Conservation (phyloP, 2,113 vertebrate genomes). For the Scatophagus argus region DNA sequence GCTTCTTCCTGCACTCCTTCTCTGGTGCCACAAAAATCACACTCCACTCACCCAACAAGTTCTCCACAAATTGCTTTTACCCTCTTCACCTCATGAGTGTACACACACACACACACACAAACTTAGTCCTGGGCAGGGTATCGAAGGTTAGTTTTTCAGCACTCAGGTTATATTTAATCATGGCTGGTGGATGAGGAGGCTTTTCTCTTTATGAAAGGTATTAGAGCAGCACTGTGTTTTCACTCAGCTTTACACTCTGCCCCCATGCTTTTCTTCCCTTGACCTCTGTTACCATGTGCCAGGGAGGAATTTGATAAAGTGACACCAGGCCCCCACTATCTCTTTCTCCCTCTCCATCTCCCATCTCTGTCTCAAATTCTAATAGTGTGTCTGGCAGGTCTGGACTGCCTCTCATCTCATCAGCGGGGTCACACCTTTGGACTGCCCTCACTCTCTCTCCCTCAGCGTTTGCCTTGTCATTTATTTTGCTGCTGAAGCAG, state of each 20-base stretch:
- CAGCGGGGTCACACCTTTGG: constrained; percentile 74
- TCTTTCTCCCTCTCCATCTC: constrained; percentile 55
- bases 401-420: constrained; percentile 80
- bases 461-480: constrained; percentile 70
- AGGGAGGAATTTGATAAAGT: constrained; percentile 85
- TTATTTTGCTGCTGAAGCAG: constrained; percentile 70
- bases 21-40: constrained; percentile 60
- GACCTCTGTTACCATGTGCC: constrained; percentile 81
- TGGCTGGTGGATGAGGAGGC: constrained; percentile 79
- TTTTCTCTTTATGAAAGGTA: constrained; percentile 85
- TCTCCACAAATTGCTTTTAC: constrained; percentile 95
- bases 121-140: constrained; percentile 76
- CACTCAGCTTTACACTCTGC: constrained; percentile 82
- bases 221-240: constrained; percentile 82
- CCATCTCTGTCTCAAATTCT: constrained; percentile 68
- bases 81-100: constrained; percentile 81
- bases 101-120: constrained; percentile 64
- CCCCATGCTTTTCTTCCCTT: constrained; percentile 75
- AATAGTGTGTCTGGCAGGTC: constrained; percentile 73
- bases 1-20: constrained; percentile 52
- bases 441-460: constrained; percentile 60
- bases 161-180: constrained; percentile 80
- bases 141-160: constrained; percentile 76
- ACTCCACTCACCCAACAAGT: constrained; percentile 89
- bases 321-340: constrained; percentile 70